Evolutionary conservation across 2,113 vertebrate genomes (phyloP).

Genomic region (Archocentrus centrarchus): DNA sequence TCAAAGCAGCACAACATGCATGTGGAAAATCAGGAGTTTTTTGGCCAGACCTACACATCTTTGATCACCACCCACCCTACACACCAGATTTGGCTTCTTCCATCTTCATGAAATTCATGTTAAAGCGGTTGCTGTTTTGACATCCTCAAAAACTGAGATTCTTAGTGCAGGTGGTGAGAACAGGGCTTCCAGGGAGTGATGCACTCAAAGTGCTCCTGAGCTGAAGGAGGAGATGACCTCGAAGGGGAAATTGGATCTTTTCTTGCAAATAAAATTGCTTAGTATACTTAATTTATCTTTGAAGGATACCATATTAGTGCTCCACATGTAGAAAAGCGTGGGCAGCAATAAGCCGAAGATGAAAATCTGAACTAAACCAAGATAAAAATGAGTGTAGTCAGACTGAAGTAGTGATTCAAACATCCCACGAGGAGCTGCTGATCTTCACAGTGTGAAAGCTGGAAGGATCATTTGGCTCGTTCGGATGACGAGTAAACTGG

Average conservation of each 20-base stretch:
- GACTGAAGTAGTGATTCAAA: not conserved
- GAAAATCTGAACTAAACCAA: not conserved
- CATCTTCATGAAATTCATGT: not conserved
- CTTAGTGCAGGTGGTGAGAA: not conserved
- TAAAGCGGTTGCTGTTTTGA: not conserved
- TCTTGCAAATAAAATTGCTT: not conserved
- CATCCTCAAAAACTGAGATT: not conserved
- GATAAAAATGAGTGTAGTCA: not conserved
- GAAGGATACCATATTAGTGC: not conserved
- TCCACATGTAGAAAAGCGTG: not conserved
- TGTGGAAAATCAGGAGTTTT: not conserved
- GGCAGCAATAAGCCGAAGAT: not conserved
- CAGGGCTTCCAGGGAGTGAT: not conserved
- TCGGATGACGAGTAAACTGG: not conserved
- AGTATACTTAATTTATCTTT: not conserved
- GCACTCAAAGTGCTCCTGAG: too few species aligned
- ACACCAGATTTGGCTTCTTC: not conserved
- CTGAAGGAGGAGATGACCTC: too few species aligned
- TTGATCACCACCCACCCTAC: not conserved
- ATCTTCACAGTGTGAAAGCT: rapidly evolving
- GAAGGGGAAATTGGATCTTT: too few species aligned
- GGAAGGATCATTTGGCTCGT: not conserved
- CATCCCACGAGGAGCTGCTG: not conserved
- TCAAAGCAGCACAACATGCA: not conserved
- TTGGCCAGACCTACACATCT: not conserved